Conservation (phyloP, 1,140 invertebrate species). For the Uloborus diversus region DNA sequence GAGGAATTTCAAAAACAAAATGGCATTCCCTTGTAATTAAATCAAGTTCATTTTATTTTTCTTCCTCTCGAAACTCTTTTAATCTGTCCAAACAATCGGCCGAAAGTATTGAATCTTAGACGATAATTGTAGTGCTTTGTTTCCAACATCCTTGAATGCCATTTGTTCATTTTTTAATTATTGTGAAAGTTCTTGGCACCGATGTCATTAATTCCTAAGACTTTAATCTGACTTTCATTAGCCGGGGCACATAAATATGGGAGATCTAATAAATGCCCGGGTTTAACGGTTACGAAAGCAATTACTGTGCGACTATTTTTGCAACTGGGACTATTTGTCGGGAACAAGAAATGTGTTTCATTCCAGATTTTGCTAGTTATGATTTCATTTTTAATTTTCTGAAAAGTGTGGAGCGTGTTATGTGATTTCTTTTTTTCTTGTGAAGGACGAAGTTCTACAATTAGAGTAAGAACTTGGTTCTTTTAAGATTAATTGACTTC, state of each 20-base stretch:
- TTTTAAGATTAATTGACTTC: no score
- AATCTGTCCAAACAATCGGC: neutral
- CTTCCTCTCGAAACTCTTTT: neutral
- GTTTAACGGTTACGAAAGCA: conserved; percentile 38
- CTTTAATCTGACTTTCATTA: conserved; percentile 41
- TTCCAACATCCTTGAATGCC: neutral
- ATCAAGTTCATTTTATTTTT: no score
- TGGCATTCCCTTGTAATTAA: no score
- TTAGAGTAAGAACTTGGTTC: no score
- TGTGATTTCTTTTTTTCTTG: no score
- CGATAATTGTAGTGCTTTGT: neutral
- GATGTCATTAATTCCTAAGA: conserved; percentile 37
- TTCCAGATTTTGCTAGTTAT: no score
- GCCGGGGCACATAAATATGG: conserved; percentile 23
- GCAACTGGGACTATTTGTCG: neutral
- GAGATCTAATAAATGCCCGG: conserved; percentile 37
- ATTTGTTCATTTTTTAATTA: conserved; percentile 23
- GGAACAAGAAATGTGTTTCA: neutral
- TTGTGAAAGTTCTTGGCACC: conserved; percentile 8
- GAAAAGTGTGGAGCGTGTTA: no score
- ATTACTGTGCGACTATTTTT: conserved; percentile 28
- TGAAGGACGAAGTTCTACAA: no score
- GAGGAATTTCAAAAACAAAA: no score
- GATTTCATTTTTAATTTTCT: no score
- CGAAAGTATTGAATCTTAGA: neutral